Conservation (phyloP, 1,140 invertebrate species). For the Rhagoletis zephyria region DNA sequence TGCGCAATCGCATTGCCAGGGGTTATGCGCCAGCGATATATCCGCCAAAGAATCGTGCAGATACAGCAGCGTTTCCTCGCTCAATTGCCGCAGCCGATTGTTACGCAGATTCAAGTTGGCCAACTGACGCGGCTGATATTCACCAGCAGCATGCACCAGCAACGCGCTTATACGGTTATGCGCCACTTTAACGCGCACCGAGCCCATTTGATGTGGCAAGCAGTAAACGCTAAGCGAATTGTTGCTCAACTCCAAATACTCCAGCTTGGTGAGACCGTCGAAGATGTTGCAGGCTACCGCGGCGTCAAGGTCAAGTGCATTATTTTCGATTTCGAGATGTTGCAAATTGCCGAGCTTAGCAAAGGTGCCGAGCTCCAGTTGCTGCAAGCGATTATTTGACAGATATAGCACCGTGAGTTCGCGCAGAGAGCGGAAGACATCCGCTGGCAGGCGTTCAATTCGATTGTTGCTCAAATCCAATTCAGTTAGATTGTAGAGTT, state of each 20-base stretch:
- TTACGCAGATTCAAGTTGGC: constrained; percentile 17
- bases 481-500: constrained; percentile 12
- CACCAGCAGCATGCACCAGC: background rate
- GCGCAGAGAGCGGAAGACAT: background rate
- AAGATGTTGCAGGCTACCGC: background rate
- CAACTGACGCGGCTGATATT: background rate
- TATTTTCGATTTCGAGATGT: constrained; percentile 21
- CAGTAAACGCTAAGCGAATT: background rate
- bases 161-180: background rate
- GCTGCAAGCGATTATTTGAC: constrained; percentile 1
- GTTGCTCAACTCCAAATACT: constrained; percentile 27
- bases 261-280: constrained; percentile 2
- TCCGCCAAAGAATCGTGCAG: background rate
- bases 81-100: background rate
- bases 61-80: background rate
- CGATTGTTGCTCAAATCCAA: constrained; percentile 31
- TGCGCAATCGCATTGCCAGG: constrained; percentile 8
- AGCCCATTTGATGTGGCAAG: background rate
- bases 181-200: background rate
- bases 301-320: background rate
- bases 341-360: background rate
- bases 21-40: constrained; percentile 23
- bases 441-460: background rate
- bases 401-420: background rate
- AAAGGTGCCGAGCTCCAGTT: constrained; percentile 6